Evolutionary conservation across 2,888 invertebrate species (phyloP).

Genomic region (Monochamus alternatus): DNA sequence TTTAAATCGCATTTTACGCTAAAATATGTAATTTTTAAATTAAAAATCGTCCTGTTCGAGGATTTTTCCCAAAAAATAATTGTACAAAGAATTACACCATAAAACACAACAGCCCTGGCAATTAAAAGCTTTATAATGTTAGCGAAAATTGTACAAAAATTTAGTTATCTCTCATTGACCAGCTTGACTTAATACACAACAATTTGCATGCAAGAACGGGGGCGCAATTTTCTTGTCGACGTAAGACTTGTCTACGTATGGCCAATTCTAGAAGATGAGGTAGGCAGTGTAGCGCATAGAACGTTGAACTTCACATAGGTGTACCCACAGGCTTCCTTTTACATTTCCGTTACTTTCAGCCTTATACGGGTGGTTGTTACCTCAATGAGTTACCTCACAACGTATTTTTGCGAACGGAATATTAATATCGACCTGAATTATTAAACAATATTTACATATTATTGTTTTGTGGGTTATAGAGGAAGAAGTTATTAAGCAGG

Average conservation of each 20-base stretch:
- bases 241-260: neutral
- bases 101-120: too few relatives aligned
- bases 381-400: constrained; percentile 27
- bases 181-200: neutral
- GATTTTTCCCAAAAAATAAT: too few relatives aligned
- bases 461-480: too few relatives aligned
- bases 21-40: too few relatives aligned
- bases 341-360: constrained; percentile 26
- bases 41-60: too few relatives aligned
- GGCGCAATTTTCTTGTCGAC: neutral
- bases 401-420: constrained; percentile 11
- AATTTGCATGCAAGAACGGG: neutral
- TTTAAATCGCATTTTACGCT: too few relatives aligned
- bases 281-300: constrained; percentile 1
- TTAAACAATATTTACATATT: neutral
- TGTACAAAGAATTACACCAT: too few relatives aligned
- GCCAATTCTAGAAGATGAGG: constrained; percentile 4
- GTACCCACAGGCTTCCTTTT: constrained; percentile 23
- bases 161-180: neutral
- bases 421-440: constrained; percentile 8
- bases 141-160: too few relatives aligned
- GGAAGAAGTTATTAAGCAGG: too few relatives aligned
- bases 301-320: constrained; percentile 26
- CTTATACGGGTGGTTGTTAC: constrained; percentile 24
- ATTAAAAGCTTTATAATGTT: too few relatives aligned